Evolutionary conservation across 2,888 invertebrate genomes (phyloP), one percentile per base, ranked within the genome.

Genomic region (Ceramica pisi): DNA sequence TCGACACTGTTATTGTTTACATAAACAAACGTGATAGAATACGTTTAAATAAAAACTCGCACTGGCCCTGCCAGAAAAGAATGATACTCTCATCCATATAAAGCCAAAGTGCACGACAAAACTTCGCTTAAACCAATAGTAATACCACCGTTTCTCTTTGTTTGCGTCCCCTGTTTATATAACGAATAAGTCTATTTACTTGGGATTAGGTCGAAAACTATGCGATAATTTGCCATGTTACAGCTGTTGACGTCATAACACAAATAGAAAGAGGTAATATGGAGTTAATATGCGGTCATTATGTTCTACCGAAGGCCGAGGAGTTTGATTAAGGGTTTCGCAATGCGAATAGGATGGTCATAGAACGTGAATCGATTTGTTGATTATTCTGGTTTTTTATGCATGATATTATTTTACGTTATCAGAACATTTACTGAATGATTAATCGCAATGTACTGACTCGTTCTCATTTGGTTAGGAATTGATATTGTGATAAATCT

Each of bases 161-260:
- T 86, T 81, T 83, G 70, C 76, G 38, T 68, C 61, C 68, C 50
- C 56, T 78, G 78, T 84, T 81, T 85, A 78, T 78, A 68, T 72
- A 77, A 81, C 71, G 70, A 78, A 80, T 81, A 82, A 82, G 82
- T 82, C 65, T 88, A 84, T 89, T 89, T 90, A 79, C 81, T 82
- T 67, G 67, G 86, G 84, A 89, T 89, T 89, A 88, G 75, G 73
- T 60, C 69, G 81, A 80, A 82, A 86, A 87, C 88, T 85, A 82
- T 84, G 83, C 78, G 83, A 87, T 88, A 83, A 90, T 87, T 87
- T 80, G 83, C 78, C 81, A 83, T 81, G 73, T 82, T 83, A 86
- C 84, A 79, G 75, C 77, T 87, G 79, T 83, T 87, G 78, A 78
- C 81, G 83, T 82, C 82, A 76, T 78, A 61, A 67, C 62, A 66